Evolutionary conservation across 2,113 vertebrate species (phyloP), one percentile per base, ranked within the genome.

Genomic region (Desmodus rotundus): DNA sequence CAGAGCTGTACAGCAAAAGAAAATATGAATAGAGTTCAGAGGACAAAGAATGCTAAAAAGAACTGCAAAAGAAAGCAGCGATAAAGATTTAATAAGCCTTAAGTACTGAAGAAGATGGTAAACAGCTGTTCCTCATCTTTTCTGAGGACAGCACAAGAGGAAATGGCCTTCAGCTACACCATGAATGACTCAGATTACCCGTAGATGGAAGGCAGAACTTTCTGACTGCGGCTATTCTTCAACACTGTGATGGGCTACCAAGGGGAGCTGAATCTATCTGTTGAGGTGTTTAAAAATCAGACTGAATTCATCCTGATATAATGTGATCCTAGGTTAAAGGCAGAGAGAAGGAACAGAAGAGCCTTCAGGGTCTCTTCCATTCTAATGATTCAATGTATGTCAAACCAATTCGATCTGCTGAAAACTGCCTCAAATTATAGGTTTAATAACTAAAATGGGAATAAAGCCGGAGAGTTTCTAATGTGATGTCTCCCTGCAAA

Each of bases 71-170:
- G 17, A 50, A 83, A 91, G 68, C 78, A 88, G 26, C 38, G 73
- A 20, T 58, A 87, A 65, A 93, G 76, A 96, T 52, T 85, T 95
- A 95, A 72, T 76, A 97, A 77, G 50, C 0, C 52, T 61, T 67
- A 86, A 92, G 77, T 76, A 67, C 28, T 2, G 61, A 80, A 56
- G 50, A 91, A 93, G 91, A 95, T 70, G 90, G 87, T 72, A 70
- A 95, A 93, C 94, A 97, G 90, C 94, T 97, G 92, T 65, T 95
- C 56, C 26, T 88, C 52, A 82, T 58, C 84, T n/a, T 93, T 77
- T 97, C 85, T 67, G 61, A 86, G 6, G 45, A 87, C 36, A 93
- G 78, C 68, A 95, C 54, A 91, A 94, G 95, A 96, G 90, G 96
- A 96, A 97, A 97, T 92, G 74, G 74, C 73, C 95, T 91, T 94